Base-by-base conservation (phyloP, 2,888 invertebrate species). In the Tipula confusa region DNA sequence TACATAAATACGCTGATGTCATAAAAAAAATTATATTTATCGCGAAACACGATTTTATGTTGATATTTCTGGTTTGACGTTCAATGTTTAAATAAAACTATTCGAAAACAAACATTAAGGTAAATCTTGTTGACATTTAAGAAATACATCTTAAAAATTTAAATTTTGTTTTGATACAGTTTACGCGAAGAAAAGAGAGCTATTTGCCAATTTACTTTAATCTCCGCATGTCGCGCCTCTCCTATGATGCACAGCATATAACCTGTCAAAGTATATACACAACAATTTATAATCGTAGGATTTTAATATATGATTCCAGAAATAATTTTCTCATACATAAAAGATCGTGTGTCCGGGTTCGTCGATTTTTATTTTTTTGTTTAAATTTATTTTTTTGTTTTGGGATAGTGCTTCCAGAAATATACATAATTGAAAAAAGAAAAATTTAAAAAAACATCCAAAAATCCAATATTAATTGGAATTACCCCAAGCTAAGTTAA, bases 121-220 rank as follows among this genome's bases (percentile, higher is more conserved):
- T 64, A 64, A n/a, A 64, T 64, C 64, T 64, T 64, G 64, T 64
- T 64, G 64, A 64, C 64, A 64, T 64, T 64, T 64, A 64, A 24
- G 64, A 64, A 64, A 64, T 24, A 64, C 7, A 24, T 24, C 64
- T 64, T 24, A 64, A 24, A 24, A 64, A 64, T 64, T 1, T 64
- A 24, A 24, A 64, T 24, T 64, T 64, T 24, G 24, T 64, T 24
- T 11, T 24, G 24, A 24, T 64, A 64, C 64, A 64, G 64, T 64
- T 64, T 64, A 5, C 5, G 43, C 11, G 11, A 64, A 24, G 24
- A 64, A 24, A 64, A 64, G 9, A 9, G 24, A 24, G 64, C 11
- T 64, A 9, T 13, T 24, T 24, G 24, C n/a, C n/a, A 64, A 64
- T 64, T 64, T 9, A 38, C 13, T 2, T n/a, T 38, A 38, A 5